Evolutionary conservation across 2,888 invertebrate genomes (phyloP).

Genomic region (Andrena praecox): DNA sequence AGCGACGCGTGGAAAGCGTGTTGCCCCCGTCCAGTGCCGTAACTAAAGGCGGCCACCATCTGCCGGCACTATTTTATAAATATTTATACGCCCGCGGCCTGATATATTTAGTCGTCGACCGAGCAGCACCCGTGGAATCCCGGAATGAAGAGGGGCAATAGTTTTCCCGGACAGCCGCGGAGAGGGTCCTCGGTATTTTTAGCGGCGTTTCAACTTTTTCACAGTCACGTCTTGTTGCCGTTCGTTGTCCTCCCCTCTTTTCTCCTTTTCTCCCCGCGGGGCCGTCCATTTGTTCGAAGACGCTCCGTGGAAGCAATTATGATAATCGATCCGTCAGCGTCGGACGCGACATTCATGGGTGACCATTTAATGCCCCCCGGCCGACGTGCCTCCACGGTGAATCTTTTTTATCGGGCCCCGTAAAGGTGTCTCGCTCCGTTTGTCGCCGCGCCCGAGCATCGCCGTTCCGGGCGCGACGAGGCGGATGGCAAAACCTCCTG

Average conservation of each 20-base stretch:
- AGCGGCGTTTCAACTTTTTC: constrained; percentile 61
- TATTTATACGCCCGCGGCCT: constrained; percentile 75
- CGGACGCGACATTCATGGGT: background rate
- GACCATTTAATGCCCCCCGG: background rate
- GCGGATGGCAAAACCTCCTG: background rate
- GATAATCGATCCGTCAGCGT: constrained; percentile 45
- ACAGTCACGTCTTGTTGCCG: constrained; percentile 5
- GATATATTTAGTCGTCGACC: constrained; percentile 76
- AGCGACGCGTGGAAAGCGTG: constrained; percentile 42
- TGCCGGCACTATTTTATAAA: constrained; percentile 81
- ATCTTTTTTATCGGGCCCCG: background rate
- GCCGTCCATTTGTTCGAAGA: constrained; percentile 37
- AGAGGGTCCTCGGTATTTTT: constrained; percentile 70
- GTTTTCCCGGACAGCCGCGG: constrained; percentile 48
- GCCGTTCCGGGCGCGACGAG: background rate
- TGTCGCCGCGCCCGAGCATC: background rate
- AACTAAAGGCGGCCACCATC: constrained; percentile 75
- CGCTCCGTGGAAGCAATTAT: constrained; percentile 55
- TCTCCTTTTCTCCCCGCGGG: constrained; percentile 14
- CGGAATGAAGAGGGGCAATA: constrained; percentile 64
- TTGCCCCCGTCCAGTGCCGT: constrained; percentile 48
- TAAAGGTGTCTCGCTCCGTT: background rate
- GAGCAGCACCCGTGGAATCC: constrained; percentile 56
- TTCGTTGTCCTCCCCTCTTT: constrained; percentile 20
- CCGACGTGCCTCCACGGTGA: background rate